These are phyloP conservation scores for Pantherophis alleghaniensis DNA, from an alignment of 2,797 vertebrate genomes.

Conservation along the genomic window DNA sequence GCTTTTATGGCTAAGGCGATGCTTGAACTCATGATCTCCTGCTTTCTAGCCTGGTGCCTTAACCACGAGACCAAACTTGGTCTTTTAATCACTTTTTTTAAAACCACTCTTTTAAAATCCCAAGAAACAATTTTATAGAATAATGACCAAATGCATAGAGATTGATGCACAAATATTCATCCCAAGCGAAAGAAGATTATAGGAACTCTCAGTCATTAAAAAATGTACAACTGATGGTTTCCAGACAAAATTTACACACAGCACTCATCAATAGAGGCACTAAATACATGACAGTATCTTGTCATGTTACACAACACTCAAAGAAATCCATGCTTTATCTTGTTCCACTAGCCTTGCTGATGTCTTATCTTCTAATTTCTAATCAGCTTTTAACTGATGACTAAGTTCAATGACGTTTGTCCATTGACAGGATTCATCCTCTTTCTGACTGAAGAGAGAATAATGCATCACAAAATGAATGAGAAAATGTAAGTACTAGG, in stretches of 20 bases:
- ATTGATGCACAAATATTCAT: background rate
- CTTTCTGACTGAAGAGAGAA: background rate
- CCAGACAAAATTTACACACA: background rate
- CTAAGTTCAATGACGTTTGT: background rate
- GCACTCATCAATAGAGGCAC: background rate
- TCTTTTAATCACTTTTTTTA: background rate
- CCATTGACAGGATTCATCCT: accelerated
- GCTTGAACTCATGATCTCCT: background rate
- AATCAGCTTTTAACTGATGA: background rate
- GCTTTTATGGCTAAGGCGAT: background rate
- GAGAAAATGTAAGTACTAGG: background rate
- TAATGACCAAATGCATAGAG: background rate
- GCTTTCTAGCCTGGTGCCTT: background rate
- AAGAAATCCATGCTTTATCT: slow-evolving; percentile 1
- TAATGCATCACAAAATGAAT: background rate
- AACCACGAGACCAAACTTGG: background rate
- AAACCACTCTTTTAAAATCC: background rate
- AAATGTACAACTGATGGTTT: background rate
- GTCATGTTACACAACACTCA: background rate
- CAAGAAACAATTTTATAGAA: background rate
- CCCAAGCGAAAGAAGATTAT: background rate
- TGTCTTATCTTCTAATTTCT: background rate
- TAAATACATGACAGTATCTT: background rate
- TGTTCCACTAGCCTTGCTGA: background rate
- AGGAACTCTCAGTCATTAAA: background rate